phyloP scores from a whole-genome alignment of 92 coral and sea anemone genomes.

The Isaurus tuberculatus region DNA sequence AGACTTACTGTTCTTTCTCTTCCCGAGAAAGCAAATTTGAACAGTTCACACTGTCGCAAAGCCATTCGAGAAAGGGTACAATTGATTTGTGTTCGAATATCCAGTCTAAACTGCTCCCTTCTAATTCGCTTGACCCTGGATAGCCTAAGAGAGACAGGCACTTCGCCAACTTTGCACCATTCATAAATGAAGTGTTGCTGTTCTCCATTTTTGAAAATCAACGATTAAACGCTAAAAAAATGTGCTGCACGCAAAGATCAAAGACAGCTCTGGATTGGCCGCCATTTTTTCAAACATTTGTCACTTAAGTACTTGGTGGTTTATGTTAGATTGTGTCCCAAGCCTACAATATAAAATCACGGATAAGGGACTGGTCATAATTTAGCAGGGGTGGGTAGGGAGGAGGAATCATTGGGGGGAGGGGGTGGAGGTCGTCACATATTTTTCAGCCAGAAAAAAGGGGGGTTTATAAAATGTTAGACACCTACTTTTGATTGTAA shows the following conservation, averaged over 20 bases:
- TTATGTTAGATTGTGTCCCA: no score
- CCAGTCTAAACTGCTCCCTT: conserved; percentile 90
- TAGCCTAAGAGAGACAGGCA: conserved; percentile 76
- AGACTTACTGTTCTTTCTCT: conserved; percentile 72
- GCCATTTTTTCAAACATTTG: no score
- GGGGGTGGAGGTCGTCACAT: no score
- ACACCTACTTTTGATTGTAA: no score
- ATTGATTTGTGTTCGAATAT: conserved; percentile 79
- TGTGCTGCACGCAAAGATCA: neutral
- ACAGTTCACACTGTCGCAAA: conserved; percentile 79
- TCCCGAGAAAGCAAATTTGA: conserved; percentile 77
- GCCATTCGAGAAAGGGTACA: conserved; percentile 92
- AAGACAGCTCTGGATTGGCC: no score
- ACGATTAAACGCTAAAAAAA: neutral
- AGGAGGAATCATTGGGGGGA: no score
- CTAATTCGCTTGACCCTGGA: conserved; percentile 70
- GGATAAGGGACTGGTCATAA: no score
- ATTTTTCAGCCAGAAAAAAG: no score
- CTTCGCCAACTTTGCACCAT: conserved; percentile 73
- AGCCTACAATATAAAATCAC: no score
- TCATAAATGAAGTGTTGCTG: conserved; percentile 49
- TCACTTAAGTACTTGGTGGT: no score
- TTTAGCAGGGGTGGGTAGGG: no score
- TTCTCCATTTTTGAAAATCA: neutral
- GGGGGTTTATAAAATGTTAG: no score